phyloP scores from a whole-genome alignment of 2,888 invertebrate species.

The Augochlorella aurata region DNA sequence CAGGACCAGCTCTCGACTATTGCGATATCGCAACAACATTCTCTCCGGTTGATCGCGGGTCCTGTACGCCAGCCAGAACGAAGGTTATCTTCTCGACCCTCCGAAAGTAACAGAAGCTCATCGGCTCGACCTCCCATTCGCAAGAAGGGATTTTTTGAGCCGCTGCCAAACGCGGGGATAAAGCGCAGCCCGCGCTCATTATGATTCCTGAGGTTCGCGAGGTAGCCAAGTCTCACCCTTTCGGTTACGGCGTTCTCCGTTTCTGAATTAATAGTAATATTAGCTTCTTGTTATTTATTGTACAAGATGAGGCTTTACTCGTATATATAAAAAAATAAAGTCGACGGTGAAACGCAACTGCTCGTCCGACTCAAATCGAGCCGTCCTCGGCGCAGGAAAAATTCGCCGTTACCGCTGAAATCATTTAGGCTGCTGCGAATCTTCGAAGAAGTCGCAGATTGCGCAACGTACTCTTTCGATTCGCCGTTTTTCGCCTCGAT shows the following conservation, averaged over 20 bases:
- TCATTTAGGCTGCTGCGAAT: not conserved
- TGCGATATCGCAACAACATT: not conserved
- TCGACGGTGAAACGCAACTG: no score
- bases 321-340: no score
- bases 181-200: conserved; percentile 35
- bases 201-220: conserved; percentile 12
- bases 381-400: not conserved
- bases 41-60: not conserved
- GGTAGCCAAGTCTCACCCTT: conserved; percentile 28
- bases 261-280: no score
- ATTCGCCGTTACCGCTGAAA: not conserved
- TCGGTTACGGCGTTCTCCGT: not conserved
- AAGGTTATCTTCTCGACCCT: not conserved
- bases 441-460: not conserved
- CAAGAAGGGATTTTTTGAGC: conserved; percentile 24
- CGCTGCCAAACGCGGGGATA: conserved; percentile 32
- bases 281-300: no score
- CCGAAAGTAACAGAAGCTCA: conserved; percentile 6
- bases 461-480: not conserved
- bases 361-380: not conserved
- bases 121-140: not conserved
- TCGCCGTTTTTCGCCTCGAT: not conserved
- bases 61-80: not conserved
- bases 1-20: not conserved
- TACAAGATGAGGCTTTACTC: no score